Evolutionary conservation across 2,113 vertebrate genomes (phyloP), one percentile per base, ranked within the genome.

Genomic region (Theropithecus gelada): DNA sequence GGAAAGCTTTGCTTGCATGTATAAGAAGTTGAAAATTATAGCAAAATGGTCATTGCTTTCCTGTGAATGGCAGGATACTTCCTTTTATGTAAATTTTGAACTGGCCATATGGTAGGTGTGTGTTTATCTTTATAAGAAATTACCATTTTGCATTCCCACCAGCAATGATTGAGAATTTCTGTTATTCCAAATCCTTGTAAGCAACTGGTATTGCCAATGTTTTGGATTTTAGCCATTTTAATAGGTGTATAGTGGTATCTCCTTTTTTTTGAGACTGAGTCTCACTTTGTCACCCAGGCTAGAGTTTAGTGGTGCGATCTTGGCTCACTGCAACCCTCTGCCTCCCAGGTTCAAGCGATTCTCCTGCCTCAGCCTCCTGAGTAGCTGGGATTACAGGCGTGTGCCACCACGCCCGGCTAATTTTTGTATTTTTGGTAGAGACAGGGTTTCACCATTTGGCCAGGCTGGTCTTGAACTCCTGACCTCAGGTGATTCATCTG

Each of bases 91-190:
- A 59, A 76, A 83, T 88, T 84, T 48, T 35, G 59, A 97, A 94
- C 27, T 82, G 73, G 50, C 45, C 38, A 66, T 92, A 35, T 48
- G 66, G 66, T 75, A 81, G 40, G 22, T 93, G 0, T 84, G 38
- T 96, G 57, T 72, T 84, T 96, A 90, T 73, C 25, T 88, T 88
- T 32, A 55, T 57, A 82, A 94, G 43, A 95, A 94, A 89, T 76
- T 82, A 50, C 45, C 76, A 83, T 64, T 94, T 89, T 80, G 45
- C 40, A 68, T 75, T 93, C 2, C 40, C 38, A 84, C 32, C 12
- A 45, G 48, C 32, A 85, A 38, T 81, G 57, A 78, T 35, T 72
- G 80, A 90, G 81, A 89, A 25, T 76, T 75, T 18, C 27, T 52
- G 2, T 95, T 66, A 61, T 75, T 83, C 35, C 22, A 50, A 45